Evolutionary conservation across 1,140 invertebrate genomes (phyloP).

Genomic region (Nilaparvata lugens): DNA sequence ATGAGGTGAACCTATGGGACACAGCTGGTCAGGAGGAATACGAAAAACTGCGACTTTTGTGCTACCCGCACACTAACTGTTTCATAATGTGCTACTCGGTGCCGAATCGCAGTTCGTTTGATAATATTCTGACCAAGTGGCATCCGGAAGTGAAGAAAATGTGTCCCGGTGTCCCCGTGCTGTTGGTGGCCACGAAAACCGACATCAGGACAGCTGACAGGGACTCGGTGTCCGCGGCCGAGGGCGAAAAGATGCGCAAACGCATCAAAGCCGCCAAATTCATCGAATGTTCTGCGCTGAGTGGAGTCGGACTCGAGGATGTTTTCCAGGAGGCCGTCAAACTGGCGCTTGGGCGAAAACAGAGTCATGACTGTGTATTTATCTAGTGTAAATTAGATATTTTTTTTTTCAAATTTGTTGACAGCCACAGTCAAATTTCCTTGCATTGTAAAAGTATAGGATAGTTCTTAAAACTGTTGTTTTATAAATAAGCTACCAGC

Average conservation of each 20-base stretch:
- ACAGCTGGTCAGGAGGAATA: slow-evolving; percentile 95
- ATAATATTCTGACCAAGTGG: not conserved
- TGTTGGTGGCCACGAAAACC: not conserved
- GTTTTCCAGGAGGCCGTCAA: slow-evolving; percentile 69
- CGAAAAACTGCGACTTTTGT: slow-evolving; percentile 84
- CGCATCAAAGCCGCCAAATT: slow-evolving; percentile 67
- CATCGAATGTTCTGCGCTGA: slow-evolving; percentile 80
- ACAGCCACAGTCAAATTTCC: too few species aligned
- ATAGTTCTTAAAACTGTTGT: too few species aligned
- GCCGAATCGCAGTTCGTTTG: not conserved
- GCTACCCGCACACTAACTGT: slow-evolving; percentile 65
- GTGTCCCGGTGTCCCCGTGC: not conserved
- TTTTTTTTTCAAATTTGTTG: too few species aligned
- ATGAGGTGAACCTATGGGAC: slow-evolving; percentile 87
- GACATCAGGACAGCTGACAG: slow-evolving; percentile 36
- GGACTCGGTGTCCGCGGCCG: slow-evolving; percentile 48
- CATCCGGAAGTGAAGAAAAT: not conserved
- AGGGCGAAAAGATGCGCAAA: slow-evolving; percentile 68
- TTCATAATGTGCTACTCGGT: not conserved
- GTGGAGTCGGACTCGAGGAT: slow-evolving; percentile 58
- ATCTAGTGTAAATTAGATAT: too few species aligned
- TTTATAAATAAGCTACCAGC: too few species aligned
- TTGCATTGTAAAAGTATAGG: too few species aligned
- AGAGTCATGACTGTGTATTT: too few species aligned
- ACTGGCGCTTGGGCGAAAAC: too few species aligned